phyloP scores from a whole-genome alignment of 2,888 invertebrate genomes.

The Macrophya annulata region DNA sequence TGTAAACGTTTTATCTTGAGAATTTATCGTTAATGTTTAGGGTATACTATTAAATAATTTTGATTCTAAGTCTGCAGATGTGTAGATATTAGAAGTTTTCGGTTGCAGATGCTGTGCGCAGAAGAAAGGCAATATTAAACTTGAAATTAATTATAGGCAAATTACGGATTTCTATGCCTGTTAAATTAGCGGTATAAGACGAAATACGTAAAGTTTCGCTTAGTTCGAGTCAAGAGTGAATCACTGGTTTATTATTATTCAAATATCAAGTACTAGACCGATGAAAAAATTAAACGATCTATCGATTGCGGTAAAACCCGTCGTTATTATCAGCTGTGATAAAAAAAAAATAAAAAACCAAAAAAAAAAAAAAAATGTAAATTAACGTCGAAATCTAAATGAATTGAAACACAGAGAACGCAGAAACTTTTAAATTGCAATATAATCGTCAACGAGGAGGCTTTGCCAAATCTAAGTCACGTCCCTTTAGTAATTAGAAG shows the following conservation, averaged over 20 bases:
- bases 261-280: conserved; percentile 32
- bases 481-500: conserved; percentile 39
- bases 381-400: neutral
- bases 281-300: conserved; percentile 17
- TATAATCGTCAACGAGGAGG: neutral
- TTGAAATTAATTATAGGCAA: neutral
- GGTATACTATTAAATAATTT: neutral
- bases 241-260: conserved; percentile 44
- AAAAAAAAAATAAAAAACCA: neutral
- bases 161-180: conserved; percentile 11
- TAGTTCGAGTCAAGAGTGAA: conserved; percentile 13
- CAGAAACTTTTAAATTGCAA: neutral
- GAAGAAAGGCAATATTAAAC: neutral
- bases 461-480: conserved; percentile 14
- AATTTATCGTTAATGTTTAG: neutral
- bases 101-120: neutral
- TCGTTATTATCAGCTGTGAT: neutral
- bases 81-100: neutral
- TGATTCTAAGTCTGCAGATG: neutral
- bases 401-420: neutral
- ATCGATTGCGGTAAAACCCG: conserved; percentile 29
- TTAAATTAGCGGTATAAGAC: neutral
- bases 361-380: no score
- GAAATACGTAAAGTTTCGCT: conserved; percentile 13
- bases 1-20: neutral